These are phyloP conservation scores for Semotilus atromaculatus DNA, from an alignment of 2,797 vertebrate genomes.

Conservation along the genomic window DNA sequence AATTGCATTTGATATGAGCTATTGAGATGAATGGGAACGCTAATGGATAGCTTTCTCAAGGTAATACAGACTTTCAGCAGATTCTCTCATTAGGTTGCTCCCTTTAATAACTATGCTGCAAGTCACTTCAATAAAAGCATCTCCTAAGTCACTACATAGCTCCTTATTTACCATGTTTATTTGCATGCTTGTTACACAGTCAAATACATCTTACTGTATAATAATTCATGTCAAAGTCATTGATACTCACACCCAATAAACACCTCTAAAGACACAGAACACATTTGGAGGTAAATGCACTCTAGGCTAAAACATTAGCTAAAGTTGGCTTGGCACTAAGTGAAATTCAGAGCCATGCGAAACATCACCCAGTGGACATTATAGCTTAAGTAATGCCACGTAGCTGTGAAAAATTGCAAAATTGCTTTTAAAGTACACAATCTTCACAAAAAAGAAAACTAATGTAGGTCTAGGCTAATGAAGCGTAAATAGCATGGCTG, in stretches of 20 bases:
- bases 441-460: slow-evolving; percentile 3
- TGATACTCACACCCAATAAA: slow-evolving; percentile 8
- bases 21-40: slow-evolving; percentile 3
- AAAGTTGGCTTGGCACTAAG: slow-evolving; percentile 7
- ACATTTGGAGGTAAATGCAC: background rate
- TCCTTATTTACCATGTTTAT: background rate
- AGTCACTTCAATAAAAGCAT: slow-evolving; percentile 15
- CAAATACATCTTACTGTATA: background rate
- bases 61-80: background rate
- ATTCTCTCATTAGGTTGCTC: background rate
- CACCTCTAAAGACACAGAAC: background rate
- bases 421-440: slow-evolving; percentile 29
- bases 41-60: background rate
- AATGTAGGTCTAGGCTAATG: slow-evolving; percentile 28
- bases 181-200: slow-evolving; percentile 15
- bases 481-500: slow-evolving; percentile 19
- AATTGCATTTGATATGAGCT: background rate
- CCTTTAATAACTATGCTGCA: background rate
- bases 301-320: slow-evolving; percentile 13
- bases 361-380: slow-evolving; percentile 21
- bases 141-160: background rate
- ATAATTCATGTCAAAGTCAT: background rate
- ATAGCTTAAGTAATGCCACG: slow-evolving; percentile 17
- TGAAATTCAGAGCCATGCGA: slow-evolving; percentile 23
- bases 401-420: slow-evolving; percentile 9